Evolutionary conservation across 1,140 invertebrate genomes (phyloP), one percentile per base, ranked within the genome.

Genomic region (Scaptomyza hsui): DNA sequence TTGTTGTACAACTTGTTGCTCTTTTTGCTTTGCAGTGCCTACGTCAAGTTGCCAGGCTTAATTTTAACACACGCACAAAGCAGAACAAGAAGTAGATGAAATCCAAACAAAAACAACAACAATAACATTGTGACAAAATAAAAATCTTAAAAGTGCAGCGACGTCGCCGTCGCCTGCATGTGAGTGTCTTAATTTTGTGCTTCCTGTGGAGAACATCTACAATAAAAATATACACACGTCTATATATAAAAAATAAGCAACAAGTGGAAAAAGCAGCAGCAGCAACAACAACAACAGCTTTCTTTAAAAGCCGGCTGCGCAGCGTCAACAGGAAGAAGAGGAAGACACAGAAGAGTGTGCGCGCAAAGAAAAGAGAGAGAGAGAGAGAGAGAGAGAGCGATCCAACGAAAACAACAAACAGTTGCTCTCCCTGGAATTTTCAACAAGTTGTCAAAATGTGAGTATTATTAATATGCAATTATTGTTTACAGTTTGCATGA

Each of bases 401-500:
- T 4, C 15, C 35, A 53, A 39, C 51, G 5, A 41, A 53, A 21
- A 47, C 45, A 37, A 21, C 3, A 47, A 51, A 15, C 53, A 57
- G 12, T 42, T 21, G 18, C 16, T 53, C 39, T 35, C 48, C 55
- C 44, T 49, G 21, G 21, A 9, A 10, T 52, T 55, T 53, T 63
- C 41, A 72, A 24, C 70, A 72, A 41, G 45, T 67, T 57, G 69
- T 72, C 53, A 72, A 61, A 72, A 72, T 72, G 70, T 72, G 48
- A 72, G 70, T 67, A 72, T 86, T 67, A 72, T 86, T 85, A 86
- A 86, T 85, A 85, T 85, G 81, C 82, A 85, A 86, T 81, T 86
- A 86, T 68, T 81, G 81, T 81, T 61, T 68, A 72, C 69, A 56
- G 53, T 56, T 78, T 29, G 72, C 61, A 57, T 69, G 63, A 85